Percentiles rank a stretch among this genome's conserved stretches.
Conservation (phyloP, 2,113 vertebrate species). For the Alces alces region DNA sequence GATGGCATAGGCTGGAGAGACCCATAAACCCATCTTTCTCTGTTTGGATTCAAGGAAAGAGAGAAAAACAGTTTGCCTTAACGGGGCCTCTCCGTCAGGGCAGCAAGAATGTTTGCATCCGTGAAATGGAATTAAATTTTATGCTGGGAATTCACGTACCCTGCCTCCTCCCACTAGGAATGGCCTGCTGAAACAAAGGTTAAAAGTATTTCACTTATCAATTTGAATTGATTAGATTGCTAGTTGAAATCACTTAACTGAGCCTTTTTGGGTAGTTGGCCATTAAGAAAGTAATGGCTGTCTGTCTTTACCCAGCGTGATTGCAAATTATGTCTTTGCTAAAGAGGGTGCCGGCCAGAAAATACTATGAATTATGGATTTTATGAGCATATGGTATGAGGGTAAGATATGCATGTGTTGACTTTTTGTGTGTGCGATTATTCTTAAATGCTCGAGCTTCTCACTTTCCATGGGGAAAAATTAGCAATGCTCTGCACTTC, state of each 20-base stretch:
- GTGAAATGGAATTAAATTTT: conserved; percentile 48
- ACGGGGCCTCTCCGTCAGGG: not conserved
- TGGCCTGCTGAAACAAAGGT: conserved; percentile 53
- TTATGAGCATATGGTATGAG: not conserved
- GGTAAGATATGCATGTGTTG: not conserved
- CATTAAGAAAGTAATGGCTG: conserved; percentile 64
- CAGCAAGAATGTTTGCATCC: conserved; percentile 14
- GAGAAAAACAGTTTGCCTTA: not conserved
- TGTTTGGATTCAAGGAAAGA: conserved; percentile 14
- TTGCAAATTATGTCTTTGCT: conserved; percentile 55
- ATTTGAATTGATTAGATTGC: conserved; percentile 64
- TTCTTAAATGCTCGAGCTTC: not conserved
- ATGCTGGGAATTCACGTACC: conserved; percentile 41
- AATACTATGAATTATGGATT: not conserved
- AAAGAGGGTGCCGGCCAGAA: not conserved
- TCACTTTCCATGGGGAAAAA: not conserved
- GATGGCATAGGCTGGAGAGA: not conserved
- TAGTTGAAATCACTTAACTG: conserved; percentile 69
- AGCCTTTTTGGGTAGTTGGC: conserved; percentile 58
- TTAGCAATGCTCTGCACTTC: not conserved
- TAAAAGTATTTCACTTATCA: conserved; percentile 60
- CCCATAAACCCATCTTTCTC: conserved; percentile 21
- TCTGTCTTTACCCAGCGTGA: conserved; percentile 40
- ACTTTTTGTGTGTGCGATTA: not conserved
- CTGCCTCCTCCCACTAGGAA: not conserved